A percentile compares a stretch with the other conserved stretches of the same genome.
Conservation (phyloP, 2,888 invertebrate species). For the Lacanobia oleracea region DNA sequence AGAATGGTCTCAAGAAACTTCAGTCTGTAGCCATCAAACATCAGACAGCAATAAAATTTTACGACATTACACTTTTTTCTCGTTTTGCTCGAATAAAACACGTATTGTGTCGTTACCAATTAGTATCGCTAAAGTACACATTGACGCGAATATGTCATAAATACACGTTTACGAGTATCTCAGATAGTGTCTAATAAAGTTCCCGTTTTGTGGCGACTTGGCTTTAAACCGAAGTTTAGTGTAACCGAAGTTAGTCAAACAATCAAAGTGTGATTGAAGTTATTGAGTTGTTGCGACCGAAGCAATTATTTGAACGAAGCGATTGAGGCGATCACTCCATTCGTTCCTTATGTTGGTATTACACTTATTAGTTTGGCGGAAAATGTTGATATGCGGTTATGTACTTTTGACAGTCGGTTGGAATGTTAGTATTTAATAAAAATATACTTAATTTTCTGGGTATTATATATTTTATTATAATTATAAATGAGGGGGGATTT, state of each 20-base stretch:
- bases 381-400: constrained; percentile 43
- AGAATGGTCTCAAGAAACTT: constrained; percentile 7
- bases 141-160: constrained; percentile 76
- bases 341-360: constrained; percentile 39
- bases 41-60: constrained; percentile 26
- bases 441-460: too few species aligned
- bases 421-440: too few species aligned
- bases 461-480: background rate
- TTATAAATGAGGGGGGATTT: too few species aligned
- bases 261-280: constrained; percentile 52
- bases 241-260: constrained; percentile 63
- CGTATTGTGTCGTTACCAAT: constrained; percentile 77
- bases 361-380: constrained; percentile 11
- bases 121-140: constrained; percentile 76
- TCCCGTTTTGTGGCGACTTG: constrained; percentile 77
- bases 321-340: constrained; percentile 26
- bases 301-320: constrained; percentile 29
- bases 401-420: constrained; percentile 4
- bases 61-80: constrained; percentile 24
- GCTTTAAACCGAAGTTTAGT: constrained; percentile 68
- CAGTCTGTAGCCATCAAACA: constrained; percentile 19
- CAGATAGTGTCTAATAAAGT: constrained; percentile 80
- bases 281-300: constrained; percentile 37
- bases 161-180: constrained; percentile 78
- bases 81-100: constrained; percentile 36